phyloP scores from a whole-genome alignment of 2,113 vertebrate genomes.

The Grammomys dolichurus region DNA sequence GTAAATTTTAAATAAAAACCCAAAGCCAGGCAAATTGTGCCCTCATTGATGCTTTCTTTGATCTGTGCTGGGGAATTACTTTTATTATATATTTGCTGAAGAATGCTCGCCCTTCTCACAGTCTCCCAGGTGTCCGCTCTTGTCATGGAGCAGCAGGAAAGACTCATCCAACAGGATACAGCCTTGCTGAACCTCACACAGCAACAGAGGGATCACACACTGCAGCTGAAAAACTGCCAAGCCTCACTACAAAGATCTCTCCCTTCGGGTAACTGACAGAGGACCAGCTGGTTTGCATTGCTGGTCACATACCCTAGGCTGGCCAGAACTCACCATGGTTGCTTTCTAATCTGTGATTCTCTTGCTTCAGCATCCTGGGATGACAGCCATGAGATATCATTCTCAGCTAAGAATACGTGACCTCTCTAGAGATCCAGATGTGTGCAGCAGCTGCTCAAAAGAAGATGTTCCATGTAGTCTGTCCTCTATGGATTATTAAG shows the following conservation, averaged over 20 bases:
- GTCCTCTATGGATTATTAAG: no score
- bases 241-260: not conserved
- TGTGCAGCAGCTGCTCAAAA: not conserved
- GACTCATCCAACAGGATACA: slow-evolving; percentile 43
- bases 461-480: not conserved
- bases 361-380: not conserved
- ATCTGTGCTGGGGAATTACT: not conserved
- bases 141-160: slow-evolving; percentile 65
- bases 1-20: not conserved
- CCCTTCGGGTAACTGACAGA: slow-evolving; percentile 47
- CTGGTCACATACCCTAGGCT: not conserved
- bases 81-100: not conserved
- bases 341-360: not conserved
- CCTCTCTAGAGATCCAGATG: not conserved
- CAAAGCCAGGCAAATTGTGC: not conserved
- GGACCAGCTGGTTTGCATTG: not conserved
- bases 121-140: slow-evolving; percentile 65
- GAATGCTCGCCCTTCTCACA: not conserved
- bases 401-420: not conserved
- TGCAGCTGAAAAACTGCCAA: slow-evolving; percentile 48
- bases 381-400: not conserved
- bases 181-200: slow-evolving; percentile 32
- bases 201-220: not conserved
- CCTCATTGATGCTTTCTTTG: not conserved
- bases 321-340: not conserved